Evolutionary conservation across 2,888 invertebrate species (phyloP).

Genomic region (Agrochola lychnidis): DNA sequence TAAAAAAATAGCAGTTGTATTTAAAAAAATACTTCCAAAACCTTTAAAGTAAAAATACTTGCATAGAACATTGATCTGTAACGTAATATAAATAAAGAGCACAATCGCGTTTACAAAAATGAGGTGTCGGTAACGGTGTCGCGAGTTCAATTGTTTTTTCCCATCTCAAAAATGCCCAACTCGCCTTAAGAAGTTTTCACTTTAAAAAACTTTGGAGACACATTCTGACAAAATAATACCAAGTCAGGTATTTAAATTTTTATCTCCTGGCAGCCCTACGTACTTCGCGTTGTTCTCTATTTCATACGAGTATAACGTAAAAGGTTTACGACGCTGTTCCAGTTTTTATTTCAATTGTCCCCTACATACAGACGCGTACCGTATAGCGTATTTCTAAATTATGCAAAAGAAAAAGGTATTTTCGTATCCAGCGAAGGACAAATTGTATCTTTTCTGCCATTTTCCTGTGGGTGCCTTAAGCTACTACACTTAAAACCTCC

Average conservation of each 20-base stretch:
- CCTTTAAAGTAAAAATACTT: too few relatives aligned
- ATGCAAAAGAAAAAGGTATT: conserved; percentile 11
- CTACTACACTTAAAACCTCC: too few relatives aligned
- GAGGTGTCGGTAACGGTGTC: too few relatives aligned
- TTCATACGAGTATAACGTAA: conserved; percentile 23
- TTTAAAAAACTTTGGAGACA: background rate
- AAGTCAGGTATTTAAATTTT: too few relatives aligned
- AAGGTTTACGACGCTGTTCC: conserved; percentile 46
- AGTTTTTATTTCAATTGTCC: conserved; percentile 56
- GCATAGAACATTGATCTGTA: too few relatives aligned
- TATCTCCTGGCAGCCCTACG: conserved; percentile 20
- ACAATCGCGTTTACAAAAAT: too few relatives aligned
- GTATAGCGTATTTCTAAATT: conserved; percentile 28
- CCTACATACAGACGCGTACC: background rate
- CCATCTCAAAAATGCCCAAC: too few relatives aligned
- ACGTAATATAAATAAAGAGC: too few relatives aligned
- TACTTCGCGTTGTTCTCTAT: conserved; percentile 1
- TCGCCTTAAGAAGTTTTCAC: too few relatives aligned
- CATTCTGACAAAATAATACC: background rate
- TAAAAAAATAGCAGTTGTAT: background rate
- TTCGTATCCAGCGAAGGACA: background rate
- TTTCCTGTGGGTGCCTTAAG: too few relatives aligned
- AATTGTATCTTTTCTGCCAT: background rate
- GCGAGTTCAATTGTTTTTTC: too few relatives aligned
- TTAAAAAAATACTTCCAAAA: too few relatives aligned